A percentile compares a stretch with the other conserved stretches of the same genome.
phyloP scores from a whole-genome alignment of 2,888 invertebrate species.

The Schizaphis graminum region DNA sequence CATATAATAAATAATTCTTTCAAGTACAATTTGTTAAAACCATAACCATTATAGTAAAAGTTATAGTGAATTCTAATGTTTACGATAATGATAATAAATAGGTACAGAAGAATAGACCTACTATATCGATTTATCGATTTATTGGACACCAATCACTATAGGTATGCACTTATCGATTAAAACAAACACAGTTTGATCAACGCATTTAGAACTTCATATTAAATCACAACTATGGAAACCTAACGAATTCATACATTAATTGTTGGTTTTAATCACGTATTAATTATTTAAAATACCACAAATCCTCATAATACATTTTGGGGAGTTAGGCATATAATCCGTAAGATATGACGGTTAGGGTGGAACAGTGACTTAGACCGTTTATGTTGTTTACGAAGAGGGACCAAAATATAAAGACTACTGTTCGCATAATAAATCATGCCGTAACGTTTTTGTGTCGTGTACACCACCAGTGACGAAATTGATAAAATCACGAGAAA shows the following conservation, averaged over 20 bases:
- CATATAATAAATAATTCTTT: not conserved
- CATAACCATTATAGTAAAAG: not conserved
- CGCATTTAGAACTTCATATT: not conserved
- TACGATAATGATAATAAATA: not conserved
- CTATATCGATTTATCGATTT: not conserved
- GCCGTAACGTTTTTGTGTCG: not conserved
- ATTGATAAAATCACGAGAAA: not conserved
- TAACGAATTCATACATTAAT: not conserved
- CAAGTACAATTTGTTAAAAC: not conserved
- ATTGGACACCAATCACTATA: not conserved
- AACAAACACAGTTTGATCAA: not conserved
- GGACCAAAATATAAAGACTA: constrained; percentile 11
- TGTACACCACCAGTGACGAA: not conserved
- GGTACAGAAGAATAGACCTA: not conserved
- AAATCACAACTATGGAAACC: not conserved
- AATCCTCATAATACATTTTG: constrained; percentile 3
- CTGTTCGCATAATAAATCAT: constrained; percentile 43
- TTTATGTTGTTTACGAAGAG: constrained; percentile 10
- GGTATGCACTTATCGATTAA: not conserved
- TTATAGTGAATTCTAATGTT: not conserved
- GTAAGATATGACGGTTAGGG: not conserved
- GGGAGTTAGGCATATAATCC: constrained; percentile 13
- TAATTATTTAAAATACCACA: constrained; percentile 37
- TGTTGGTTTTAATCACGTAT: constrained; percentile 29
- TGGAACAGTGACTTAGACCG: not conserved